A percentile compares a stretch with the other conserved stretches of the same genome.
Evolutionary conservation across 2,113 vertebrate species (phyloP).

Genomic region (Anhinga rufa): DNA sequence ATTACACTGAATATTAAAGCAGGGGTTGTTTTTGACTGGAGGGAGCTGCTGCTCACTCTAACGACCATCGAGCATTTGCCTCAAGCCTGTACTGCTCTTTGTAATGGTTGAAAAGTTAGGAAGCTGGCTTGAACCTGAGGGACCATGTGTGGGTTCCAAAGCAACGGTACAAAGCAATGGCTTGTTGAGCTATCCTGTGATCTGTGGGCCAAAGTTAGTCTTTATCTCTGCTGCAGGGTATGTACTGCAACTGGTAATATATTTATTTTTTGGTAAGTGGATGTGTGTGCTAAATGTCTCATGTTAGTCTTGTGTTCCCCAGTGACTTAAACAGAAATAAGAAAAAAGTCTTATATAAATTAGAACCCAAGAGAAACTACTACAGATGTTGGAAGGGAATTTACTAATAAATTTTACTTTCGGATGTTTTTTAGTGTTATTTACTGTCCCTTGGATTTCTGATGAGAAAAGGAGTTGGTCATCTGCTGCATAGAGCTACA

Average conservation of each 20-base stretch:
- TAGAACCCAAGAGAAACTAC: neutral
- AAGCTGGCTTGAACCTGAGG: neutral
- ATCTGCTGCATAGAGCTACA: neutral
- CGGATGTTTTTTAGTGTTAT: neutral
- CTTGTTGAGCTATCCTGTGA: neutral
- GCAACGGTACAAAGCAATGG: neutral
- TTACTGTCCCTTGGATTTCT: neutral
- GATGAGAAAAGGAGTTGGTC: neutral
- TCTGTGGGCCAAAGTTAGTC: neutral
- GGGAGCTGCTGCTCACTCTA: neutral
- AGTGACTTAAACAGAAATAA: neutral
- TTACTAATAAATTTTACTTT: neutral
- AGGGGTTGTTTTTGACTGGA: neutral
- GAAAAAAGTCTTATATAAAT: neutral
- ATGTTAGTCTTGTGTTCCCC: neutral
- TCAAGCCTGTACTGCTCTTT: neutral
- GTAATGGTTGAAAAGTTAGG: neutral
- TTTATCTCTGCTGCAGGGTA: neutral
- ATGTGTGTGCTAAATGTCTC: neutral
- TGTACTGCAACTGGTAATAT: neutral
- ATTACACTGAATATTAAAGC: neutral
- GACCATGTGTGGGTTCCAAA: neutral
- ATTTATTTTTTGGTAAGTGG: conserved; percentile 30
- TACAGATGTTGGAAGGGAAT: neutral
- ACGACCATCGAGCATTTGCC: neutral